A percentile compares a stretch with the other conserved stretches of the same genome.
These are phyloP conservation scores for Leptatherina wallacei DNA, from an alignment of 2,797 vertebrate species.

Conservation along the genomic window DNA sequence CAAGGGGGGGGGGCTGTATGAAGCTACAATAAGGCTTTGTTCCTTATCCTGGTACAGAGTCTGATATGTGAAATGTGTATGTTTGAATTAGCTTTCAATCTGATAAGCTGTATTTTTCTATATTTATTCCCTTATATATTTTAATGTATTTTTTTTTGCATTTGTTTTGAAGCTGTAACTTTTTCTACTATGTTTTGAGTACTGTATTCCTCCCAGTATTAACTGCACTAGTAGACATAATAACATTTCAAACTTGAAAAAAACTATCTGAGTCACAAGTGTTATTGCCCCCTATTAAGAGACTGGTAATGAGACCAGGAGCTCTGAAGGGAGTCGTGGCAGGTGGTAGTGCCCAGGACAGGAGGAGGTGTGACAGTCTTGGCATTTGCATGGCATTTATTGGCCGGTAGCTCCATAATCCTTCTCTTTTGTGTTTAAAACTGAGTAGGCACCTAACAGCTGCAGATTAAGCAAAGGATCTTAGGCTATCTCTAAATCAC, in stretches of 20 bases:
- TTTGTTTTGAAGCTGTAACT: no score
- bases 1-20: background rate
- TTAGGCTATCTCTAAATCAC: no score
- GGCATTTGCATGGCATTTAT: conserved; percentile 65
- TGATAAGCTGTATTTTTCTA: no score
- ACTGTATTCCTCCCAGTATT: background rate
- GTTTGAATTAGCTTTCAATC: background rate
- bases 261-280: background rate
- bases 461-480: background rate
- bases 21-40: background rate
- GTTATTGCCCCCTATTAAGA: background rate
- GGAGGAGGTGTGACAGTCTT: conserved; percentile 40
- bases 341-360: conserved; percentile 6
- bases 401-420: conserved; percentile 24
- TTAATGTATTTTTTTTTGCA: no score
- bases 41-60: background rate
- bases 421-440: conserved; percentile 10
- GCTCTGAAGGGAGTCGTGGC: conserved; percentile 8
- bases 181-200: no score
- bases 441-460: conserved; percentile 10
- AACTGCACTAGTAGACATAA: background rate
- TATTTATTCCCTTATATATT: no score
- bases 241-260: background rate
- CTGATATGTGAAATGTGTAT: background rate
- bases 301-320: conserved; percentile 7